Percentiles rank a stretch among this genome's conserved stretches.
Evolutionary conservation across 2,797 vertebrate species (phyloP).

Genomic region (Lepidocolaptes lacrymiger): DNA sequence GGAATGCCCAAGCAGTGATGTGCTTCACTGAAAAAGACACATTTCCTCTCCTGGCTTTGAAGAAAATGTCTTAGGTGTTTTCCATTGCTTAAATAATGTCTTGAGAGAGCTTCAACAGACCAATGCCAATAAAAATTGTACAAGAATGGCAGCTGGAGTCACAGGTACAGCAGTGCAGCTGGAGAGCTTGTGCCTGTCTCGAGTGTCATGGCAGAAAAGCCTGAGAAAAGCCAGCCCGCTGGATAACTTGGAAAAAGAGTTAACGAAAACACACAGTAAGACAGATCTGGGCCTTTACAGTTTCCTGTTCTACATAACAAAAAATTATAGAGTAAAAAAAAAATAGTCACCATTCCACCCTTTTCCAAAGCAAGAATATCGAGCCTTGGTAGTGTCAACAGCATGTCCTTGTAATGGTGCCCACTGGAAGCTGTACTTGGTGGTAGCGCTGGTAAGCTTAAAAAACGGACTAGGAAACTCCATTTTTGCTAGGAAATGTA

Average conservation of each 20-base stretch:
- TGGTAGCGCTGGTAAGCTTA: neutral
- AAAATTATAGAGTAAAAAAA: neutral
- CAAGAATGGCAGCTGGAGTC: neutral
- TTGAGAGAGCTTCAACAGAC: neutral
- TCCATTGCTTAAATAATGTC: neutral
- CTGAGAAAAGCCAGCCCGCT: neutral
- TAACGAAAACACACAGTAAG: neutral
- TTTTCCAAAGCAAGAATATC: slow-evolving; percentile 3
- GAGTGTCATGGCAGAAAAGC: neutral
- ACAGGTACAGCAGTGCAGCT: neutral
- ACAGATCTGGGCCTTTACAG: neutral
- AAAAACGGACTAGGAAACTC: slow-evolving; percentile 55
- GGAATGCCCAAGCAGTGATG: neutral
- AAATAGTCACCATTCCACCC: neutral
- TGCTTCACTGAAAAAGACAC: neutral
- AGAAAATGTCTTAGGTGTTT: neutral
- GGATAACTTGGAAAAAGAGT: neutral
- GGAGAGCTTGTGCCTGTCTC: neutral
- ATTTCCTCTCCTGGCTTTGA: neutral
- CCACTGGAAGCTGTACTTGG: neutral
- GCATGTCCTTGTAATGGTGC: neutral
- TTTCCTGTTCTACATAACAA: neutral
- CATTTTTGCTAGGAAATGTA: slow-evolving; percentile 70
- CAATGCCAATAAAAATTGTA: neutral
- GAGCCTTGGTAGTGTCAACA: neutral